Percentiles rank a stretch among this genome's conserved stretches.
phyloP scores from a whole-genome alignment of 2,113 vertebrate species.

The Rhynchomys soricoides region DNA sequence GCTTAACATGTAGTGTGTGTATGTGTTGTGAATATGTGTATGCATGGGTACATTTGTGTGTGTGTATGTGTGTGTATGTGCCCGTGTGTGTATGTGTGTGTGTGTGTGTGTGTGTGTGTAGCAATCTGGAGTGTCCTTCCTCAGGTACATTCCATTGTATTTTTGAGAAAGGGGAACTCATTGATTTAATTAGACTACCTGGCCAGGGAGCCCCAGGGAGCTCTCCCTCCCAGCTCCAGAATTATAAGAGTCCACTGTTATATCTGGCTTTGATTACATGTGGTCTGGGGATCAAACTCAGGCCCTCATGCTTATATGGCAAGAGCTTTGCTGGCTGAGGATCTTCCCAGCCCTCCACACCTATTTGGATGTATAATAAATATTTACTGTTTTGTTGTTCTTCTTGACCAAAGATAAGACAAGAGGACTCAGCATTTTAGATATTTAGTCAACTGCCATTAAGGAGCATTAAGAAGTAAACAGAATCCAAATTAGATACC shows the following conservation, averaged over 20 bases:
- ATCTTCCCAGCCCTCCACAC: background rate
- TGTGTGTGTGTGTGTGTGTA: background rate
- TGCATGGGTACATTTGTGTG: background rate
- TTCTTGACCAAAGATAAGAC: background rate
- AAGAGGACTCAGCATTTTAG: conserved; percentile 38
- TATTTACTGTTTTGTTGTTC: conserved; percentile 29
- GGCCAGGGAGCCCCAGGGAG: background rate
- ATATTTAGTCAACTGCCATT: conserved; percentile 78
- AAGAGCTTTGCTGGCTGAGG: background rate
- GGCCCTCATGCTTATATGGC: background rate
- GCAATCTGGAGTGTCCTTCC: background rate
- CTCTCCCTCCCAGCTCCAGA: background rate
- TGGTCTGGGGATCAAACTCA: background rate
- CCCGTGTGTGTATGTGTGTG: background rate
- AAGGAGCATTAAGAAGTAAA: conserved; percentile 81
- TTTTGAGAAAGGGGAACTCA: background rate
- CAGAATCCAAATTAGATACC: conserved; percentile 83
- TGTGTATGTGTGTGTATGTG: background rate
- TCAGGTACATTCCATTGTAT: background rate
- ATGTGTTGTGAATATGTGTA: background rate
- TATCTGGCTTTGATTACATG: background rate
- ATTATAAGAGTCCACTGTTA: background rate
- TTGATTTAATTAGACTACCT: background rate
- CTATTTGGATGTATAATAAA: background rate
- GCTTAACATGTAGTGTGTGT: background rate